Conservation (phyloP, 1,140 invertebrate genomes). For the Hyles euphorbiae region DNA sequence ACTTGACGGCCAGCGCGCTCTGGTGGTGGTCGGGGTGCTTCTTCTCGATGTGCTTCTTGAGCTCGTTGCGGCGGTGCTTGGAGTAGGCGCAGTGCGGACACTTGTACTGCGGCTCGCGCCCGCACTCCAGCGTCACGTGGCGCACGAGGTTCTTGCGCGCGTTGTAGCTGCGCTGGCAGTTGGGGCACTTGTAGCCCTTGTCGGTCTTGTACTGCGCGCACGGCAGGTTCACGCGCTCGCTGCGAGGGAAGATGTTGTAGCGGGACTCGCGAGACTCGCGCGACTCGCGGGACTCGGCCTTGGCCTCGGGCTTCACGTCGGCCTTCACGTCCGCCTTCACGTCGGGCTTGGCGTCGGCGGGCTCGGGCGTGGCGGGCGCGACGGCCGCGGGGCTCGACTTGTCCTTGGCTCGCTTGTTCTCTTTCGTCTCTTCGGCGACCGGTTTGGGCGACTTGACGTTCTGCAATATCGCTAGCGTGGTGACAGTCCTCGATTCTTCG, state of each 20-base stretch:
- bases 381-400: constrained; percentile 4
- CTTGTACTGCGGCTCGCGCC: constrained; percentile 80
- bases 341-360: constrained; percentile 2
- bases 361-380: constrained; percentile 10
- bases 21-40: constrained; percentile 58
- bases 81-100: constrained; percentile 78
- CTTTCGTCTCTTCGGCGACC: constrained; percentile 38
- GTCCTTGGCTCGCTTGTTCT: constrained; percentile 31
- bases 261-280: constrained; percentile 16
- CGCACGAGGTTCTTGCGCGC: constrained; percentile 78
- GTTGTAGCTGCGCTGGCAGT: constrained; percentile 77
- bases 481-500: constrained; percentile 36
- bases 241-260: constrained; percentile 46
- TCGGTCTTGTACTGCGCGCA: constrained; percentile 68
- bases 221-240: constrained; percentile 34
- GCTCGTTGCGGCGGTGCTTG: constrained; percentile 74
- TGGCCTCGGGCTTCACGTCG: constrained; percentile 13
- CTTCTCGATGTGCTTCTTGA: constrained; percentile 76
- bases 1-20: constrained; percentile 16
- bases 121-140: constrained; percentile 81
- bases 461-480: constrained; percentile 58
- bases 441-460: constrained; percentile 32
- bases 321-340: neutral
- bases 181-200: constrained; percentile 67
- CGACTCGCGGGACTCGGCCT: constrained; percentile 15